A percentile compares a stretch with the other conserved stretches of the same genome.
Conservation (phyloP, 2,113 vertebrate species). For the Sceloporus tristichus region DNA sequence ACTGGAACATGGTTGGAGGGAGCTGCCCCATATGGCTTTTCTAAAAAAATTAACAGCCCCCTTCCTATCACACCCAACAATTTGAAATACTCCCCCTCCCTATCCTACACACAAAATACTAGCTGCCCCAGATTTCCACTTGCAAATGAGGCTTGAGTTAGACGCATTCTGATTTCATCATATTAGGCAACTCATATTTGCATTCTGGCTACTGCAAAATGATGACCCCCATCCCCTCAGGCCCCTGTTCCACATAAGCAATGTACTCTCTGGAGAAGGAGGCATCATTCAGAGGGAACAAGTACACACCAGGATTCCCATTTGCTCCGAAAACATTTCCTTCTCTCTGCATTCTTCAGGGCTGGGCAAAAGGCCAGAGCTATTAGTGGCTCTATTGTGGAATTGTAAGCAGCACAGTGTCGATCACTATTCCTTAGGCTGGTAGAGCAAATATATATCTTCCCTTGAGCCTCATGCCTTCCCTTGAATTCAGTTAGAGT, state of each 20-base stretch:
- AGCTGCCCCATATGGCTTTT: no score
- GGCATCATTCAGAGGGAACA: background rate
- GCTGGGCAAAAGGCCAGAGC: background rate
- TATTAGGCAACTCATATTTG: background rate
- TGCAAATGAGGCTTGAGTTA: background rate
- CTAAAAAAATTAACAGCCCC: no score
- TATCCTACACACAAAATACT: background rate
- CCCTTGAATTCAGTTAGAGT: background rate
- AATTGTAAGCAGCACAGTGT: background rate
- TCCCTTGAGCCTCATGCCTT: no score
- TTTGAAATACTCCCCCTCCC: no score
- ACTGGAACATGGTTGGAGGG: no score
- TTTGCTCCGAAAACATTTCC: background rate
- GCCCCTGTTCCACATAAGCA: background rate
- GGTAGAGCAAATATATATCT: background rate
- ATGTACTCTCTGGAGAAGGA: background rate
- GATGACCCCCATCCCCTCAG: background rate
- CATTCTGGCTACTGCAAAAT: background rate
- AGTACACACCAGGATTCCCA: background rate
- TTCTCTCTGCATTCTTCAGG: background rate
- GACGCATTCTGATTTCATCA: background rate
- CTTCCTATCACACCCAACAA: no score
- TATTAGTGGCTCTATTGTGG: background rate
- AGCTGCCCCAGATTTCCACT: no score
- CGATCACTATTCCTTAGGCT: background rate